phyloP scores from a whole-genome alignment of 2,113 vertebrate genomes.

The Agelaius tricolor region DNA sequence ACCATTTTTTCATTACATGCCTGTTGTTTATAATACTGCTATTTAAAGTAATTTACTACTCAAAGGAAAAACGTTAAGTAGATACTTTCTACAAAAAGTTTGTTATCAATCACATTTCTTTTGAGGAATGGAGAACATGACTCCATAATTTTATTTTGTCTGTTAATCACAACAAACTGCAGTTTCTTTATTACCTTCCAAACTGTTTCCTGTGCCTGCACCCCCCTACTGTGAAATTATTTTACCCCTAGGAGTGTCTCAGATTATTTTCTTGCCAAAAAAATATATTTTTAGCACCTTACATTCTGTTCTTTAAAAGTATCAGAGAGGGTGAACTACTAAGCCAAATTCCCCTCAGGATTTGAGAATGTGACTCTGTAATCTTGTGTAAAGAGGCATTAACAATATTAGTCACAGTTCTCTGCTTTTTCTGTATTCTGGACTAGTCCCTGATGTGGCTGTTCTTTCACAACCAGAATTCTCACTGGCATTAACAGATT shows the following conservation, averaged over 20 bases:
- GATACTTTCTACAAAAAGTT: neutral
- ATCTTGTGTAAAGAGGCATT: conserved; percentile 64
- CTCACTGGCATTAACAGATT: neutral
- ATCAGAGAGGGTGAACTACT: conserved; percentile 42
- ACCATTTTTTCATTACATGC: neutral
- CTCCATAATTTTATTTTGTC: neutral
- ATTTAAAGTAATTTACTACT: neutral
- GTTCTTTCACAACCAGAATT: neutral
- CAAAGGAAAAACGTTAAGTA: neutral
- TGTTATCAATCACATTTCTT: neutral
- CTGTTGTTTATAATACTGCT: neutral
- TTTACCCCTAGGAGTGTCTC: neutral
- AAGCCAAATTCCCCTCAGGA: conserved; percentile 60
- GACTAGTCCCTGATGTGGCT: neutral
- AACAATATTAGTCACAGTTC: conserved; percentile 49
- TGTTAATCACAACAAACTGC: neutral
- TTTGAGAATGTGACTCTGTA: conserved; percentile 68
- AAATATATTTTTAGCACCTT: conserved; percentile 41
- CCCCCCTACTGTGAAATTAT: conserved; percentile 1
- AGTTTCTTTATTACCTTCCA: neutral
- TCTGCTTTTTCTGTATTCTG: conserved; percentile 29
- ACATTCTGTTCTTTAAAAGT: conserved; percentile 34
- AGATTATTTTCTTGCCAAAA: conserved; percentile 23
- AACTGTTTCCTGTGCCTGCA: neutral
- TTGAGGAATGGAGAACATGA: neutral